These are phyloP conservation scores for Tamias sibiricus DNA, from an alignment of 2,113 vertebrate genomes.

Conservation along the genomic window DNA sequence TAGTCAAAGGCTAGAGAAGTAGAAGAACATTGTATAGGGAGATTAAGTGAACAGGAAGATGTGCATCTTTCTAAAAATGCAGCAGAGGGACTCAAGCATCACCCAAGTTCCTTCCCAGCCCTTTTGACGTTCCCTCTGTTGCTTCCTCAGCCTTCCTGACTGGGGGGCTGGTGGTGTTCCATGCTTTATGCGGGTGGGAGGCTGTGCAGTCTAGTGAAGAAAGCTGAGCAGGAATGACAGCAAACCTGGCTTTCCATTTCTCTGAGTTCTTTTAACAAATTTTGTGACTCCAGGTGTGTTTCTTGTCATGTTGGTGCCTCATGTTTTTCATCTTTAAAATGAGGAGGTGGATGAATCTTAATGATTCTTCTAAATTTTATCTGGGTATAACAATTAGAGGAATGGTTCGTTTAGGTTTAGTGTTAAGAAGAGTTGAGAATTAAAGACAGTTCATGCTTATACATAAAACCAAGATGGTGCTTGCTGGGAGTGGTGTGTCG, in stretches of 20 bases:
- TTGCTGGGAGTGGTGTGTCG: neutral
- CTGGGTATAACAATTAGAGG: neutral
- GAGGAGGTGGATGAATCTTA: neutral
- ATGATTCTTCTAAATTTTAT: neutral
- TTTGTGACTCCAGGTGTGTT: neutral
- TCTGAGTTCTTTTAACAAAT: neutral
- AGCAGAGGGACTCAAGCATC: neutral
- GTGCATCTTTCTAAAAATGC: neutral
- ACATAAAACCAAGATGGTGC: neutral
- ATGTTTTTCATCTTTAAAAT: neutral
- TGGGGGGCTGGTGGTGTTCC: neutral
- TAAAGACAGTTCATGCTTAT: neutral
- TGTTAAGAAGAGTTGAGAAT: neutral
- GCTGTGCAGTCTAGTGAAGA: neutral
- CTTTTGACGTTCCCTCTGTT: neutral
- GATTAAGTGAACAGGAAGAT: neutral
- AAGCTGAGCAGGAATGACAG: neutral
- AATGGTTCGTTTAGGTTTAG: neutral
- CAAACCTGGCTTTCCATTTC: neutral
- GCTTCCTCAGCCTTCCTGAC: neutral
- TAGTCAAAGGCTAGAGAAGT: neutral
- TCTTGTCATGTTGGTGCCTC: neutral
- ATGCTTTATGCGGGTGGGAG: neutral
- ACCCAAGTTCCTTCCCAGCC: accelerated
- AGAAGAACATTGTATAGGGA: neutral